Evolutionary conservation across 2,113 vertebrate species (phyloP), one percentile per base, ranked within the genome.

Genomic region (Proterorhinus semilunaris): DNA sequence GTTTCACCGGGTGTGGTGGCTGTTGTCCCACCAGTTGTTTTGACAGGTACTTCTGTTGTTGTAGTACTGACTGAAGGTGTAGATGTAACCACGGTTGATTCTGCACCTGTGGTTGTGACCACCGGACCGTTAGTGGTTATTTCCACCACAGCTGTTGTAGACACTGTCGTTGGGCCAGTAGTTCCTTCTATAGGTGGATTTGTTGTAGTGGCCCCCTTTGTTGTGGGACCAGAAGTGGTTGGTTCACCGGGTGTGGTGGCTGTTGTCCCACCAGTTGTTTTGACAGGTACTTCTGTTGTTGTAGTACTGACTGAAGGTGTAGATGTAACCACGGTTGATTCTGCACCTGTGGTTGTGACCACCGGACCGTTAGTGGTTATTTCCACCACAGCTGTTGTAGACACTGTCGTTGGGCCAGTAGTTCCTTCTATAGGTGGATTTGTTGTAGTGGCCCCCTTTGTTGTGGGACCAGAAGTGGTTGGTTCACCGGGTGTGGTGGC

Each of bases 21-120:
- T 59, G 44, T 58, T 12, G 42, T n/a, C 21, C 27, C 13, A 0
- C 11, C 17, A 51, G 48, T 8, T 0, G 68, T 68, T 1, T 64
- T 80, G 3, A 47, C 52, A 53, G 65, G 8, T 6, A 16, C 42
- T 21, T 15, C 8, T 45, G 4, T 7, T 44, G 78, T 74, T 7
- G n/a, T 65, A 13, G 73, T 53, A 9, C 12, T 52, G 17, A 61
- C 44, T 48, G 42, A 10, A 36, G 50, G 78, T 9, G 65, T 75
- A 5, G 61, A 65, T 0, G n/a, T 7, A 11, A 47, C 17, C 12
- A 44, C n/a, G 8, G 65, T 75, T 2, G 57, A 15, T 59, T 11
- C 16, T 59, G 11, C 10, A 10, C 36, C 27, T 42, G 3, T 58
- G 12, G 27, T 12, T 10, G 3, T 54, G 8, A 8, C 10, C 15